A percentile compares a stretch with the other conserved stretches of the same genome.
Evolutionary conservation across 2,888 invertebrate genomes (phyloP).

Genomic region (Acholoe squamosa): DNA sequence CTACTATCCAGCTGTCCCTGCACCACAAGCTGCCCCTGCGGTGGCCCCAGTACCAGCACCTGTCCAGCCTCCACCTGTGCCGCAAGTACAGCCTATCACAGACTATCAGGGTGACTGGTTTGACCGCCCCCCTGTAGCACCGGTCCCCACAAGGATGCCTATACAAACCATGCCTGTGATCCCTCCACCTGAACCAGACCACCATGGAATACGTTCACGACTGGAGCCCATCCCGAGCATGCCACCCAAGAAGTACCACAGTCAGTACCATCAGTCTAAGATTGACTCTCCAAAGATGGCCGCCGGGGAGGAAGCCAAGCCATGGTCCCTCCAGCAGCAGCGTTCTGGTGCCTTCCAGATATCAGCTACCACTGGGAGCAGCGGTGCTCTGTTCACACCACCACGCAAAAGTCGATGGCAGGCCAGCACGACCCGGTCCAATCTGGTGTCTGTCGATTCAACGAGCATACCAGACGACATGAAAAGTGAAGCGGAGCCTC

Average conservation of each 20-base stretch:
- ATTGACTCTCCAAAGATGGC: not conserved
- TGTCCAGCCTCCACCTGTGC: not conserved
- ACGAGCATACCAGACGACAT: not conserved
- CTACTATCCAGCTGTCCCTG: not conserved
- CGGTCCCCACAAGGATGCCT: not conserved
- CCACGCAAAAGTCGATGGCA: not conserved
- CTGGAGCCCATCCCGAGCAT: not conserved
- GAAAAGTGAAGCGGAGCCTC: not conserved
- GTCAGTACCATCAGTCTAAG: not conserved
- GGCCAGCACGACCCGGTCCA: not conserved
- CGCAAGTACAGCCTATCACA: not conserved
- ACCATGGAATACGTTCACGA: not conserved
- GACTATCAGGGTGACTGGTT: constrained; percentile 49
- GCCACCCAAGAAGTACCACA: not conserved
- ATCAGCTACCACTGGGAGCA: not conserved
- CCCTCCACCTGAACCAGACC: not conserved
- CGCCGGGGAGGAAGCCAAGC: not conserved
- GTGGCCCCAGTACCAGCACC: not conserved
- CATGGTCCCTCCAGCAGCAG: not conserved
- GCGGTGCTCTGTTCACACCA: not conserved
- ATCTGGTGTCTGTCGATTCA: not conserved
- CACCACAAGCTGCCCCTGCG: not conserved
- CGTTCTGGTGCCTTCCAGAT: not conserved
- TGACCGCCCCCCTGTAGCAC: not conserved
- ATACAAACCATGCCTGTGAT: not conserved